phyloP scores from a whole-genome alignment of 2,113 vertebrate genomes.

The Podarcis cretensis region DNA sequence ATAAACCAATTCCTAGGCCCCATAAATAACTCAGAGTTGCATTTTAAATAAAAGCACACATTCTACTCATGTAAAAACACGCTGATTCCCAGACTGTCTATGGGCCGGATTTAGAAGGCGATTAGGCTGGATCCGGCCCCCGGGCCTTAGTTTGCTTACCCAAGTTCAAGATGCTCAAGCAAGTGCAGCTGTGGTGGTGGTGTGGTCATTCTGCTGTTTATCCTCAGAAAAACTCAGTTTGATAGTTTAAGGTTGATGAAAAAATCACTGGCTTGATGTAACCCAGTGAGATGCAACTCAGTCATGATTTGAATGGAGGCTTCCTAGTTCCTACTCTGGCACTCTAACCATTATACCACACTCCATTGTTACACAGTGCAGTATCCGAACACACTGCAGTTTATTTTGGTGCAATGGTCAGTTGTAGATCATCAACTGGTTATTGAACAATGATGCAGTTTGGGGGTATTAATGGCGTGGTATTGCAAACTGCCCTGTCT shows the following conservation, averaged over 20 bases:
- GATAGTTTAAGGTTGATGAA: neutral
- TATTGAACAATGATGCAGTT: neutral
- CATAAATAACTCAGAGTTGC: no score
- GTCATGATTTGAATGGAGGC: neutral
- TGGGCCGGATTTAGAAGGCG: no score
- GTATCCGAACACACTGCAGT: neutral
- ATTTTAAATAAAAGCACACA: no score
- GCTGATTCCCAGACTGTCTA: no score
- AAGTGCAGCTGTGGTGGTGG: neutral
- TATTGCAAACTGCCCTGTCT: neutral
- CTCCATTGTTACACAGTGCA: neutral
- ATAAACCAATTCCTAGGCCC: no score
- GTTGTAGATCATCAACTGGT: neutral
- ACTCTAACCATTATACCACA: neutral
- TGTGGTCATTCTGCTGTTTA: neutral
- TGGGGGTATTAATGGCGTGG: neutral
- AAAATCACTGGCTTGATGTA: neutral
- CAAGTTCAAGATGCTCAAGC: neutral
- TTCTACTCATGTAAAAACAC: no score
- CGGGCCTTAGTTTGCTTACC: no score
- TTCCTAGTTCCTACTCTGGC: neutral
- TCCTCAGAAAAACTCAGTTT: neutral
- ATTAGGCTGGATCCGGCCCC: no score
- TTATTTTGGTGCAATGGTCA: neutral
- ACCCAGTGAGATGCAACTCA: neutral